These are phyloP conservation scores for Himalopsyche kuldschensis DNA, from an alignment of 2,888 invertebrate genomes.

Conservation along the genomic window DNA sequence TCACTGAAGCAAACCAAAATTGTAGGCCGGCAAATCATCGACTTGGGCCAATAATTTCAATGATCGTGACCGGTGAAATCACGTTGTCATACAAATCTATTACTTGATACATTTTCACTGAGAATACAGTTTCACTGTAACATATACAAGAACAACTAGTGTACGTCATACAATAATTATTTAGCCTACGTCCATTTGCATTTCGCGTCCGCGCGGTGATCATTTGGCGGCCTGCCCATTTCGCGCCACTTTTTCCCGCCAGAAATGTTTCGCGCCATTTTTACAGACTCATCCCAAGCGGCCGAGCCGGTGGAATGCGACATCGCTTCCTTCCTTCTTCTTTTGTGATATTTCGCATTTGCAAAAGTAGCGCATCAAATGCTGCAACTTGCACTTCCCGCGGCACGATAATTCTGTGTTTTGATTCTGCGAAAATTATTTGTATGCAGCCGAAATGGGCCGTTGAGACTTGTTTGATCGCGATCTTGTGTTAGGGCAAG, in stretches of 20 bases:
- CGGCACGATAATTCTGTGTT: neutral
- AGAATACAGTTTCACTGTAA: no score
- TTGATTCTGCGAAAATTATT: neutral
- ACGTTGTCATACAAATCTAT: no score
- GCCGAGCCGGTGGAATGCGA: conserved; percentile 16
- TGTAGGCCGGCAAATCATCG: no score
- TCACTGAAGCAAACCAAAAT: no score
- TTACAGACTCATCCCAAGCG: conserved; percentile 26
- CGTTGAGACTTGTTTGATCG: neutral
- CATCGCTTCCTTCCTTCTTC: conserved; percentile 32
- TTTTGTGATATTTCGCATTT: conserved; percentile 15
- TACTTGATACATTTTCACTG: no score
- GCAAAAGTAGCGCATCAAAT: neutral
- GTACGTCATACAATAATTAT: neutral
- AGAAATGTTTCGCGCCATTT: conserved; percentile 22
- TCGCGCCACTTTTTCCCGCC: conserved; percentile 8
- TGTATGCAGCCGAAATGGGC: neutral
- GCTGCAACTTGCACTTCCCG: neutral
- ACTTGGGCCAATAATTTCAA: no score
- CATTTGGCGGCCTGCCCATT: conserved; percentile 20
- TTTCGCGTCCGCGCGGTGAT: neutral
- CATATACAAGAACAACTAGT: neutral
- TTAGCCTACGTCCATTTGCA: neutral
- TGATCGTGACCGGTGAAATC: no score
- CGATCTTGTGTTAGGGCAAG: neutral